phyloP scores from a whole-genome alignment of 2,888 invertebrate genomes.

The Monochamus alternatus region DNA sequence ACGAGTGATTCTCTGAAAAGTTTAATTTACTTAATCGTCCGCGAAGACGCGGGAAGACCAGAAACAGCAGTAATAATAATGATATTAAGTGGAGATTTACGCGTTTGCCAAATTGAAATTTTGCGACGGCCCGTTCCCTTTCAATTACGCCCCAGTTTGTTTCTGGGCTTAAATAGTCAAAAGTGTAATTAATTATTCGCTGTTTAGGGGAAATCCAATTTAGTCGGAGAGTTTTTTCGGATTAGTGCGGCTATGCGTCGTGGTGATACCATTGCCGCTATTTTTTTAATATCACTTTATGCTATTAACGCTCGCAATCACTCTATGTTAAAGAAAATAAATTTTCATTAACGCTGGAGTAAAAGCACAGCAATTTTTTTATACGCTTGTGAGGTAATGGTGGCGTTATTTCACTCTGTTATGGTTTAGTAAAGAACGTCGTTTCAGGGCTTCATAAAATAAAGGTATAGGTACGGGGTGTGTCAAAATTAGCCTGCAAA shows the following conservation, averaged over 20 bases:
- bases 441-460: no score
- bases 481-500: no score
- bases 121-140: conserved; percentile 58
- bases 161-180: conserved; percentile 56
- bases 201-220: conserved; percentile 35
- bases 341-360: not conserved
- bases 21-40: conserved; percentile 62
- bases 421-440: no score
- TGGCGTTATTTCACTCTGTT: no score
- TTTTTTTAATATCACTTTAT: conserved; percentile 1
- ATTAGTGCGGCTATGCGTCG: not conserved
- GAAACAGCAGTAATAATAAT: conserved; percentile 62
- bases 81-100: conserved; percentile 65
- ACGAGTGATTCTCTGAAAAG: conserved; percentile 57
- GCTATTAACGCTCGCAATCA: not conserved
- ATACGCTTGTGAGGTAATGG: no score
- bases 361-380: no score
- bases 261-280: conserved; percentile 13
- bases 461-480: no score
- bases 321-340: not conserved
- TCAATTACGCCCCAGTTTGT: conserved; percentile 60
- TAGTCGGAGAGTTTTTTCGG: conserved; percentile 21
- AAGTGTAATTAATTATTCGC: conserved; percentile 59
- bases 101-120: conserved; percentile 64
- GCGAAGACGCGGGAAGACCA: conserved; percentile 56